Evolutionary conservation across 2,113 vertebrate genomes (phyloP), one percentile per base, ranked within the genome.

Genomic region (Myxocyprinus asiaticus): DNA sequence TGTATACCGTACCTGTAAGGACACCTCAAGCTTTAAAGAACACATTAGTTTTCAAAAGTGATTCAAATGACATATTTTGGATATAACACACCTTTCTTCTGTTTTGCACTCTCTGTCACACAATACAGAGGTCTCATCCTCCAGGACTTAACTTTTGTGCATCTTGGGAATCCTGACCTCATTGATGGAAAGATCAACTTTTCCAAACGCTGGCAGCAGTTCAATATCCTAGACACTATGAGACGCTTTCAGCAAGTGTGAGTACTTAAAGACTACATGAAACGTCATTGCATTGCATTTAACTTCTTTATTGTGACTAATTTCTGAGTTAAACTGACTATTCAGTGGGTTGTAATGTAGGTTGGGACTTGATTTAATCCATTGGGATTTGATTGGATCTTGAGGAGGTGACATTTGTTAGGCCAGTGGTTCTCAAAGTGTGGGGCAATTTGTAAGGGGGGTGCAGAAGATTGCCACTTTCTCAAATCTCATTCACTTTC

Each of bases 71-170:
- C 4, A 62, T 61, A 11, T 44, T 33, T 15, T 11, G 6, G 47
- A 33, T 33, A 33, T 33, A 33, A 33, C 22, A 33, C 22, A 1
- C 3, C 22, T 1, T 33, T 48, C 51, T 5, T 6, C 2, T 48
- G 47, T 9, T 9, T 48, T 58, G 55, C 7, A n/a, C 15, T 58
- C 55, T 33, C 22, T 33, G 22, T 33, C n/a, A 3, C 7, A n/a
- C 4, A 58, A 58, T 15, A 58, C 90, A 96, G 95, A 86, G 95
- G 95, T 42, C 91, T 96, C 55, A 98, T 98, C 80, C 93, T 98
- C 53, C 97, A 98, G 90, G 97, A 98, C 85, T 86, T 98, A 90
- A 98, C 97, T 68, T 98, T 98, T 42, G 97, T 98, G n/a, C 97
- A 98, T 83, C 91, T 98, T 81, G 97, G 97, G 11, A 98, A 98